These are phyloP conservation scores for Globodera ellingtonae DNA, from an alignment of 1,140 invertebrate genomes.

Conservation along the genomic window DNA sequence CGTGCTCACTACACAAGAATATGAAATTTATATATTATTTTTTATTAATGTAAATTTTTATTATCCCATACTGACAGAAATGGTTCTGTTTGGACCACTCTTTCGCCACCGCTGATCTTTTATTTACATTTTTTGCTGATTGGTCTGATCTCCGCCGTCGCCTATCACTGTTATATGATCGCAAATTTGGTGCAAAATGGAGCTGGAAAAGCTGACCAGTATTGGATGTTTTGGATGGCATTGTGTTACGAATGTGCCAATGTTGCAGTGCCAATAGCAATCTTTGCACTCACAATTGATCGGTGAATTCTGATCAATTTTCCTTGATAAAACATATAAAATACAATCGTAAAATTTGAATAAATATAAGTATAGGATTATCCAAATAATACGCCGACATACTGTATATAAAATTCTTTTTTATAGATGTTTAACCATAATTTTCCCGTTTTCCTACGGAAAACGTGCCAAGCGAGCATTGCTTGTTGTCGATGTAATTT, in stretches of 20 bases:
- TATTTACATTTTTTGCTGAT: background rate
- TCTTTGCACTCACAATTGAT: background rate
- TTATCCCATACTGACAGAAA: too few species aligned
- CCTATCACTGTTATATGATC: background rate
- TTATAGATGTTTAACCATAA: background rate
- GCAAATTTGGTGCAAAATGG: background rate
- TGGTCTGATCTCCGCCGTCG: background rate
- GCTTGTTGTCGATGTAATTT: background rate
- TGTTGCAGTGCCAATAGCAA: background rate
- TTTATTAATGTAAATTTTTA: too few species aligned
- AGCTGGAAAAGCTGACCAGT: background rate
- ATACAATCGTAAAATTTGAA: too few species aligned
- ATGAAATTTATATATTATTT: too few species aligned
- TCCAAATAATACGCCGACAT: too few species aligned
- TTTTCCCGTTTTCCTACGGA: background rate
- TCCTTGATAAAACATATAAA: too few species aligned
- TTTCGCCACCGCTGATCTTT: background rate
- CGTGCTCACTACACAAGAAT: too few species aligned
- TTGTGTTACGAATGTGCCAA: background rate
- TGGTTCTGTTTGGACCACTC: too few species aligned
- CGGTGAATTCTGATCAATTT: background rate
- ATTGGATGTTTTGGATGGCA: background rate
- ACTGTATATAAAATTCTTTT: too few species aligned
- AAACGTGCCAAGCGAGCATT: background rate
- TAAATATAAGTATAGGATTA: too few species aligned